Evolutionary conservation across 2,888 invertebrate genomes (phyloP), one percentile per base, ranked within the genome.

Genomic region (Calliopum simillimum): DNA sequence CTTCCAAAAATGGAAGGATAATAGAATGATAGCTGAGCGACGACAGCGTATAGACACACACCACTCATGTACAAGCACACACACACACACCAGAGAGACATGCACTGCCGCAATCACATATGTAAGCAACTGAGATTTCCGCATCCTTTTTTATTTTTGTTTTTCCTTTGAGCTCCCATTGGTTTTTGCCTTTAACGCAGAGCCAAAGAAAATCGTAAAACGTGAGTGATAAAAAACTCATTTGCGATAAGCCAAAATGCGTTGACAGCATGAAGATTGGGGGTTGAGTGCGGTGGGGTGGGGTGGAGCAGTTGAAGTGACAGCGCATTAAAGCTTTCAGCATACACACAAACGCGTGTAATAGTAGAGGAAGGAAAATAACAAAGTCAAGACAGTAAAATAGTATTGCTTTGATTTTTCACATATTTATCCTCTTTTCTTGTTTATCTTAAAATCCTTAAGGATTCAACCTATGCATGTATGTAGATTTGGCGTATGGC

Each of bases 201-300:
- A 33, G 33, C 33, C 8, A 33, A 58, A 33, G 56, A 58, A 58
- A 58, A 58, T 58, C 56, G 25, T 58, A 58, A 58, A 58, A 58
- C 56, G 56, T 58, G 56, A 58, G 56, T 58, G 56, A 58, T 58
- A 58, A 58, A 58, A 58, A 58, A 58, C 56, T 58, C 56, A 58
- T 58, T 58, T 58, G n/a, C 25, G 56, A 58, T 58, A 58, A 58
- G 56, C 56, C 56, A 58, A 58, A 55, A 58, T 19, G 33, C 25
- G 25, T 33, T 58, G 56, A 33, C 56, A 58, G 56, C 53, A 53
- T 23, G 53, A 23, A 23, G n/a, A n/a, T n/a, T n/a, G n/a, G n/a
- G n/a, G n/a, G n/a, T n/a, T n/a, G n/a, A n/a, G n/a, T n/a, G n/a
- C 23, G 23, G 53, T 16, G 19, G 19, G 49, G 19, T 19, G 53